Evolutionary conservation across 2,888 invertebrate species (phyloP).

Genomic region (Quadriops clusia): DNA sequence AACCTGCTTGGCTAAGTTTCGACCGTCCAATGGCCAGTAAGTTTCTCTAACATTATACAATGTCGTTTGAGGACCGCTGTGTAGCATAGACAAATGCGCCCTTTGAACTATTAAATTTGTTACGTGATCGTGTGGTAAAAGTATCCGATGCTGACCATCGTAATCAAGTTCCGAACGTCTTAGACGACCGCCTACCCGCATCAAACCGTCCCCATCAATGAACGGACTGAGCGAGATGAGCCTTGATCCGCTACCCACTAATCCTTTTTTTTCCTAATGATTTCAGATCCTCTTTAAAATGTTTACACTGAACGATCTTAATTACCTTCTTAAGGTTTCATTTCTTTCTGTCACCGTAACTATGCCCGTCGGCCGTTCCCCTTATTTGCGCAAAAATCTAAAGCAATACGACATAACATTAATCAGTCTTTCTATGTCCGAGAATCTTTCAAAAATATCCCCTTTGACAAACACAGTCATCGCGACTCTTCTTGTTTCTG

Average conservation of each 20-base stretch:
- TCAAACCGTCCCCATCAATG: slow-evolving; percentile 13
- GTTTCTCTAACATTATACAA: slow-evolving; percentile 7
- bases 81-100: slow-evolving; percentile 1
- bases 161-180: slow-evolving; percentile 13
- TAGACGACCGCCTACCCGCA: slow-evolving; percentile 22
- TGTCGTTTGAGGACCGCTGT: slow-evolving; percentile 1
- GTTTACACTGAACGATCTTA: neutral
- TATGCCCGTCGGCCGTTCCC: slow-evolving; percentile 2
- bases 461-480: no score
- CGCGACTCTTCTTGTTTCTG: no score
- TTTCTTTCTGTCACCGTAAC: slow-evolving; percentile 1
- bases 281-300: slow-evolving; percentile 3
- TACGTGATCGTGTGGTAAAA: slow-evolving; percentile 17
- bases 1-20: slow-evolving; percentile 5
- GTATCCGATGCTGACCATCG: slow-evolving; percentile 17
- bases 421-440: neutral
- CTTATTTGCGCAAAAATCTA: no score
- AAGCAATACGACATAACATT: neutral
- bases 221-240: slow-evolving; percentile 14
- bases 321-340: slow-evolving; percentile 1
- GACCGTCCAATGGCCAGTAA: slow-evolving; percentile 10
- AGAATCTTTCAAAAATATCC: slow-evolving; percentile 3
- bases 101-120: slow-evolving; percentile 7
- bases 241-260: no score
- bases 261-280: neutral